A percentile compares a stretch with the other conserved stretches of the same genome.
phyloP scores from a whole-genome alignment of 2,888 invertebrate species.

The Ryuthela nishihirai region DNA sequence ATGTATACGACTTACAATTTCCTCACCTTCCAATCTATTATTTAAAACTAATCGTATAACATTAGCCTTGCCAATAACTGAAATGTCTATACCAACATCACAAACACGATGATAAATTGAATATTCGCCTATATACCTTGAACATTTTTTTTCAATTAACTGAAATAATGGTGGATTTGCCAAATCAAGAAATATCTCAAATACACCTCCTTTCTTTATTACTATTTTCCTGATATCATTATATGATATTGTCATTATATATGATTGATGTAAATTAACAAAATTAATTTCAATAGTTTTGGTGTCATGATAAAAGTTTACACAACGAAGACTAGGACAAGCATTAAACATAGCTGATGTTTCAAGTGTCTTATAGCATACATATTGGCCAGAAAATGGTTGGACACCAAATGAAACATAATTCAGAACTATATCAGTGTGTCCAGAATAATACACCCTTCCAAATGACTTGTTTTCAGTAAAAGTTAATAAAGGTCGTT shows the following conservation, averaged over 20 bases:
- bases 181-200: slow-evolving; percentile 20
- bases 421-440: no score
- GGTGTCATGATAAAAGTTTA: slow-evolving; percentile 20
- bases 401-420: no score
- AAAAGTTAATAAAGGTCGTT: no score
- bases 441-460: no score
- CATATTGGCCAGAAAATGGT: no score
- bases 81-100: slow-evolving; percentile 1
- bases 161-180: slow-evolving; percentile 17
- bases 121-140: neutral
- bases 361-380: no score
- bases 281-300: slow-evolving; percentile 1
- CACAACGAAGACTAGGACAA: neutral
- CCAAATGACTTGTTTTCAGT: no score
- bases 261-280: no score
- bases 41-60: slow-evolving; percentile 11
- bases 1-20: slow-evolving; percentile 19
- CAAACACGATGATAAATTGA: neutral
- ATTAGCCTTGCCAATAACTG: slow-evolving; percentile 18
- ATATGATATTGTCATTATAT: slow-evolving; percentile 2
- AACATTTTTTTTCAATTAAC: neutral
- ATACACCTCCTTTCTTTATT: slow-evolving; percentile 2
- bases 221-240: slow-evolving; percentile 18
- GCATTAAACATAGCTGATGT: no score
- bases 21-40: neutral